A percentile compares a stretch with the other conserved stretches of the same genome.
Conservation (phyloP, 2,113 vertebrate species). For the Rhinolophus sinicus region DNA sequence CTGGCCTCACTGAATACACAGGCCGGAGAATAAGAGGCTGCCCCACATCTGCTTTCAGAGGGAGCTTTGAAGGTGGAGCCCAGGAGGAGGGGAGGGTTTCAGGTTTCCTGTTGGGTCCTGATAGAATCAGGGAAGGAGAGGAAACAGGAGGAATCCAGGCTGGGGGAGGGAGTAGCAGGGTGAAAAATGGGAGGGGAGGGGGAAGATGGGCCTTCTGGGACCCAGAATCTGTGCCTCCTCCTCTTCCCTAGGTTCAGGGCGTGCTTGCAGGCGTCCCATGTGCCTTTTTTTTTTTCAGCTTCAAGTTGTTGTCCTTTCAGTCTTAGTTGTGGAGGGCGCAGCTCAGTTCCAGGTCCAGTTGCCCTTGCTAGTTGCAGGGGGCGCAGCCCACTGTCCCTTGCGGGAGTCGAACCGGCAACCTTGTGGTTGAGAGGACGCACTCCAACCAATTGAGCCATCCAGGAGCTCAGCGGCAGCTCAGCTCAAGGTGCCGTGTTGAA, state of each 20-base stretch:
- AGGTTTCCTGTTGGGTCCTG: conserved; percentile 29
- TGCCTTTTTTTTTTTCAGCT: too few species aligned
- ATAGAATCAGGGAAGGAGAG: background rate
- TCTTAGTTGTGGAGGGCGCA: too few species aligned
- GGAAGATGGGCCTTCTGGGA: background rate
- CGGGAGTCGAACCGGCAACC: too few species aligned
- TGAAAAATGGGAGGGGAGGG: too few species aligned
- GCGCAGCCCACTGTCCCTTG: too few species aligned
- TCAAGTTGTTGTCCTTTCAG: too few species aligned
- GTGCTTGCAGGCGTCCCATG: rapidly evolving
- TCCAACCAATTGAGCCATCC: too few species aligned
- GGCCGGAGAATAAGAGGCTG: background rate
- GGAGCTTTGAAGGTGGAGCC: background rate
- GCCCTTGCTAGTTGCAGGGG: too few species aligned
- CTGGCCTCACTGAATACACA: background rate
- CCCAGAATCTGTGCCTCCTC: background rate
- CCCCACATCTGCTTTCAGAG: background rate
- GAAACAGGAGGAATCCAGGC: background rate
- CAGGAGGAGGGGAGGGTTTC: background rate
- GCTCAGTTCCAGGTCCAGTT: too few species aligned
- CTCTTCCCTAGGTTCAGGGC: background rate
- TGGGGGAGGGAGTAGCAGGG: background rate
- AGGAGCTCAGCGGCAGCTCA: too few species aligned
- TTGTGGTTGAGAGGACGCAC: too few species aligned
- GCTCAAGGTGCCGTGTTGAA: too few species aligned